Evolutionary conservation across 2,797 vertebrate species (phyloP).

Genomic region (Sebastes minor): DNA sequence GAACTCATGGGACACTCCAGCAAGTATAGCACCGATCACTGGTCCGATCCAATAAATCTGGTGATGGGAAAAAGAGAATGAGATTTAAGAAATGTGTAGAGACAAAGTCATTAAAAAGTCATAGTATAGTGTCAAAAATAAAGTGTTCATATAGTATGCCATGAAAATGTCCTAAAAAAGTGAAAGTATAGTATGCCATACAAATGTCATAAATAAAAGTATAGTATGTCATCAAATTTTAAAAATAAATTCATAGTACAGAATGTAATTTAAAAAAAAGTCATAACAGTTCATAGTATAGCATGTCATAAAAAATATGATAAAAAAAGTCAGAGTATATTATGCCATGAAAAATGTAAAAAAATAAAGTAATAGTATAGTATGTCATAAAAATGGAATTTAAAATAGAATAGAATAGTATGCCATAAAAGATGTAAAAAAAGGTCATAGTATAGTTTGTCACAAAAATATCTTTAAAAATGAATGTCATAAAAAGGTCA

Average conservation of each 20-base stretch:
- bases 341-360: too few species aligned
- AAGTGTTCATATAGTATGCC: background rate
- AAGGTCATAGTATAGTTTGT: background rate
- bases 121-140: background rate
- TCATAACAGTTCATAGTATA: too few species aligned
- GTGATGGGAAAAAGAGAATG: background rate
- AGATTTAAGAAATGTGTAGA: background rate
- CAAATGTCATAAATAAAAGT: background rate
- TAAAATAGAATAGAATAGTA: background rate
- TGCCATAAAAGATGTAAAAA: background rate
- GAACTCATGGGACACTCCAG: conserved; percentile 85
- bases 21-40: conserved; percentile 80
- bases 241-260: background rate
- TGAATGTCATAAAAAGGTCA: background rate
- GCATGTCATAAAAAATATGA: too few species aligned
- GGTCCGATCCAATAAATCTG: conserved; percentile 90
- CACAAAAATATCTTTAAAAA: background rate
- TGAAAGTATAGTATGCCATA: background rate
- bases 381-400: background rate
- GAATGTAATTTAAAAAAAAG: background rate
- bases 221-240: background rate
- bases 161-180: background rate
- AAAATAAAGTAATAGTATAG: background rate
- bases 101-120: background rate
- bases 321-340: too few species aligned